phyloP scores from a whole-genome alignment of 2,888 invertebrate species.

The Tyria jacobaeae region DNA sequence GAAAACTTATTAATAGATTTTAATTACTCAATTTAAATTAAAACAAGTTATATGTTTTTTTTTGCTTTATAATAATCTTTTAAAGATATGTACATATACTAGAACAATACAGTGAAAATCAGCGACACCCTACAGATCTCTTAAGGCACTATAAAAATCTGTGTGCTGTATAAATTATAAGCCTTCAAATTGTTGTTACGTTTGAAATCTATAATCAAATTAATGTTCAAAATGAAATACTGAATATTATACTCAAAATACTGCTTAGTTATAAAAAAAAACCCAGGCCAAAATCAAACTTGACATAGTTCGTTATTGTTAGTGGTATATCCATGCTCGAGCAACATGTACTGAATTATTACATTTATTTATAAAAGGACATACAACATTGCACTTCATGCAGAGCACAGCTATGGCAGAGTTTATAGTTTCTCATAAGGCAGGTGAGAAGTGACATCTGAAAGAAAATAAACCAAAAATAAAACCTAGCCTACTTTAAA shows the following conservation, averaged over 20 bases:
- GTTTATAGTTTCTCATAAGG: constrained; percentile 96
- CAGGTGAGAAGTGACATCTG: constrained; percentile 96
- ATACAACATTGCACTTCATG: constrained; percentile 82
- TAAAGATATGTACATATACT: constrained; percentile 2
- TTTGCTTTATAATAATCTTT: constrained; percentile 4
- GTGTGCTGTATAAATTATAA: constrained; percentile 28
- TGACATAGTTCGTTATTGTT: constrained; percentile 50
- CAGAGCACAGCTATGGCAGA: constrained; percentile 84
- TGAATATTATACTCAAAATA: constrained; percentile 13
- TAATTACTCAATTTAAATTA: no score
- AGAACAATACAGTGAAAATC: constrained; percentile 2
- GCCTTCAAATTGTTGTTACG: constrained; percentile 21
- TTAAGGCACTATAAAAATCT: constrained; percentile 49
- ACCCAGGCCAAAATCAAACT: constrained; percentile 25
- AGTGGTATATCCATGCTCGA: constrained; percentile 72
- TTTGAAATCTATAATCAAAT: not conserved
- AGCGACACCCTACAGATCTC: constrained; percentile 2
- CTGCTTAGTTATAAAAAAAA: constrained; percentile 1
- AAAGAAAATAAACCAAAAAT: constrained; percentile 87
- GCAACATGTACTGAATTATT: constrained; percentile 60
- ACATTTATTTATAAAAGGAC: constrained; percentile 58
- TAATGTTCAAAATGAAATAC: constrained; percentile 6
- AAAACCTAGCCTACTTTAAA: constrained; percentile 47
- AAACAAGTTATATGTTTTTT: not conserved
- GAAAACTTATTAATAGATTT: not conserved